These are phyloP conservation scores for Ectemnius continuus DNA, from an alignment of 2,888 invertebrate genomes.

Conservation along the genomic window DNA sequence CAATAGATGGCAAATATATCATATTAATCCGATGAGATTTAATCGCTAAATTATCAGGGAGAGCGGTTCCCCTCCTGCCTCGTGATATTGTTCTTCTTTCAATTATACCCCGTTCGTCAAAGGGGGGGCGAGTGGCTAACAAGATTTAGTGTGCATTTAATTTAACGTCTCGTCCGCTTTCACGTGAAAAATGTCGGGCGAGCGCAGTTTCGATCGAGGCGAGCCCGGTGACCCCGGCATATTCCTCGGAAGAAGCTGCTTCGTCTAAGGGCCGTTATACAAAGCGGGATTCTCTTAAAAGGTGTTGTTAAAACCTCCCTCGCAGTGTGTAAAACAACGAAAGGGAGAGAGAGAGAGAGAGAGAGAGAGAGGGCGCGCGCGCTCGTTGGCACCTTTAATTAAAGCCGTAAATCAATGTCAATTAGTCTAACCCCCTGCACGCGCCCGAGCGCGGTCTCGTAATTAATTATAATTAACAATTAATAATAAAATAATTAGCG, in stretches of 20 bases:
- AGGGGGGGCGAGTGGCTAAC: constrained; percentile 5
- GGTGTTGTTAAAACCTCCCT: constrained; percentile 73
- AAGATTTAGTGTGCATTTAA: constrained; percentile 30
- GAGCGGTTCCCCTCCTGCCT: constrained; percentile 8
- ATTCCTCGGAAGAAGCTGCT: constrained; percentile 35
- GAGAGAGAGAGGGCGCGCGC: constrained; percentile 14
- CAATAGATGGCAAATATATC: constrained; percentile 30
- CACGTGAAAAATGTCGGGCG: constrained; percentile 51
- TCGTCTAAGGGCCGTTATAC: constrained; percentile 60
- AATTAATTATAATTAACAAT: constrained; percentile 77
- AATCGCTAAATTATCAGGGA: constrained; percentile 17
- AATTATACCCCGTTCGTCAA: constrained; percentile 1
- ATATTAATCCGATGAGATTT: constrained; percentile 45
- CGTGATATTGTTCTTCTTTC: background rate
- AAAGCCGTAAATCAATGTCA: constrained; percentile 78
- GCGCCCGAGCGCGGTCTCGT: constrained; percentile 45
- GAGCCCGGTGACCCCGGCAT: constrained; percentile 33
- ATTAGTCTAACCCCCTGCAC: constrained; percentile 63
- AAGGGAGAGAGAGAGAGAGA: too few relatives aligned
- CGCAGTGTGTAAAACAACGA: constrained; percentile 65
- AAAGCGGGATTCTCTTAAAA: constrained; percentile 66
- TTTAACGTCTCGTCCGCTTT: constrained; percentile 36
- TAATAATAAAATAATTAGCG: constrained; percentile 72
- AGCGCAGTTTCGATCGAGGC: constrained; percentile 39
- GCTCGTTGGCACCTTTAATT: constrained; percentile 74